phyloP scores from a whole-genome alignment of 2,888 invertebrate species.

The Mayetiola destructor region DNA sequence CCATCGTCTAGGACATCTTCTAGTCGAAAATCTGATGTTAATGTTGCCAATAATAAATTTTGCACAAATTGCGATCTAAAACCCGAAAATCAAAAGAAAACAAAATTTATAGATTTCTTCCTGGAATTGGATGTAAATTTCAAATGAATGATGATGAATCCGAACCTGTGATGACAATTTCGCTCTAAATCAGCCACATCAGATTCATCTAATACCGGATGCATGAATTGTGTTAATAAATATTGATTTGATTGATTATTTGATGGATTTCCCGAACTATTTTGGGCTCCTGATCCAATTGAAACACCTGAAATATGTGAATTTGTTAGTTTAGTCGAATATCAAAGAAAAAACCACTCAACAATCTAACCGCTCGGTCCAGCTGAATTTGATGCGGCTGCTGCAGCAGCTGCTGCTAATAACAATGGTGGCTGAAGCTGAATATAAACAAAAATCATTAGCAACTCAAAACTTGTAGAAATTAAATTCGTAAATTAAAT shows the following conservation, averaged over 20 bases:
- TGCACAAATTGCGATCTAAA: slow-evolving; percentile 47
- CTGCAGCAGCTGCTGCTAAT: slow-evolving; percentile 17
- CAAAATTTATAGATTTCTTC: neutral
- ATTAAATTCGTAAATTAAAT: too few species aligned
- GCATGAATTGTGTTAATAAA: slow-evolving; percentile 35
- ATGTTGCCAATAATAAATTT: slow-evolving; percentile 49
- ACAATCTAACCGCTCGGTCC: neutral
- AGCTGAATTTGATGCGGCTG: slow-evolving; percentile 6
- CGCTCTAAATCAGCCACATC: slow-evolving; percentile 41
- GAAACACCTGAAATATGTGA: neutral
- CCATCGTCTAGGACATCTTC: too few species aligned
- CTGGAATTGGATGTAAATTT: neutral
- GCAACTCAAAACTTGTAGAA: too few species aligned
- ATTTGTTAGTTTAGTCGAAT: too few species aligned
- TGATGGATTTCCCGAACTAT: neutral
- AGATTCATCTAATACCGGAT: slow-evolving; percentile 38
- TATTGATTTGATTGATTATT: neutral
- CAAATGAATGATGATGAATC: slow-evolving; percentile 12
- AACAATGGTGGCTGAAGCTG: neutral
- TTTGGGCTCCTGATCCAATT: neutral
- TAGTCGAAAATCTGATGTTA: too few species aligned
- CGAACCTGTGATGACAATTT: slow-evolving; percentile 43
- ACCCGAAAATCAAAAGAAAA: neutral
- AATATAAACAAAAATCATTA: too few species aligned
- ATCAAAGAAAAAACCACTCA: neutral